phyloP scores from a whole-genome alignment of 2,113 vertebrate species.

The Chaenogobius annularis region DNA sequence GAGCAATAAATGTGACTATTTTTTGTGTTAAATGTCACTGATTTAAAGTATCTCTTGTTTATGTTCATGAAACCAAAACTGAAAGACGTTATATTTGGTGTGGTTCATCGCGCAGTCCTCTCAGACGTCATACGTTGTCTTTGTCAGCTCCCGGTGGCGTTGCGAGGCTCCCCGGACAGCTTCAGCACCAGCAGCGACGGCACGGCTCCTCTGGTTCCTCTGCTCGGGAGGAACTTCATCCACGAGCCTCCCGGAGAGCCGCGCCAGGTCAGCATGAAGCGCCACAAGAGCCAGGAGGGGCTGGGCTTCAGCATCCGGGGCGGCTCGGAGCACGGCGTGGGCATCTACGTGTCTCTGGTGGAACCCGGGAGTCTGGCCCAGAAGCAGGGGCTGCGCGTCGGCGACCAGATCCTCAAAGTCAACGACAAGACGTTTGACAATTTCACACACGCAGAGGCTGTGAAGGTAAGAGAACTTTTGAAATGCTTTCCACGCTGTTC shows the following conservation, averaged over 20 bases:
- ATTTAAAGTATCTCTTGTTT: too few relatives aligned
- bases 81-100: too few relatives aligned
- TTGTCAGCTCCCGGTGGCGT: conserved; percentile 60
- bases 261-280: conserved; percentile 85
- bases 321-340: conserved; percentile 94
- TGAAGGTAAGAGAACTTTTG: conserved; percentile 82
- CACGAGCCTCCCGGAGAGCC: conserved; percentile 80
- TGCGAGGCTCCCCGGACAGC: conserved; percentile 70
- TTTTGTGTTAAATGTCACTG: too few relatives aligned
- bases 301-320: conserved; percentile 97
- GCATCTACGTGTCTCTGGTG: conserved; percentile 96
- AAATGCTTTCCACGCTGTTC: neutral
- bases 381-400: conserved; percentile 88
- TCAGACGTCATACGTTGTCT: neutral
- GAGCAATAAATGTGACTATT: too few relatives aligned
- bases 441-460: conserved; percentile 91
- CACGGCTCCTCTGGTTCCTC: conserved; percentile 73
- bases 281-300: conserved; percentile 91
- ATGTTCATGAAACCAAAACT: too few relatives aligned
- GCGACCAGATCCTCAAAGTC: conserved; percentile 94
- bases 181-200: conserved; percentile 79
- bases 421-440: conserved; percentile 91
- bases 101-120: neutral
- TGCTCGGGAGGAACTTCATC: conserved; percentile 75
- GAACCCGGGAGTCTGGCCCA: conserved; percentile 94